Evolutionary conservation across 2,888 invertebrate species (phyloP).

Genomic region (Adineta ricciae): DNA sequence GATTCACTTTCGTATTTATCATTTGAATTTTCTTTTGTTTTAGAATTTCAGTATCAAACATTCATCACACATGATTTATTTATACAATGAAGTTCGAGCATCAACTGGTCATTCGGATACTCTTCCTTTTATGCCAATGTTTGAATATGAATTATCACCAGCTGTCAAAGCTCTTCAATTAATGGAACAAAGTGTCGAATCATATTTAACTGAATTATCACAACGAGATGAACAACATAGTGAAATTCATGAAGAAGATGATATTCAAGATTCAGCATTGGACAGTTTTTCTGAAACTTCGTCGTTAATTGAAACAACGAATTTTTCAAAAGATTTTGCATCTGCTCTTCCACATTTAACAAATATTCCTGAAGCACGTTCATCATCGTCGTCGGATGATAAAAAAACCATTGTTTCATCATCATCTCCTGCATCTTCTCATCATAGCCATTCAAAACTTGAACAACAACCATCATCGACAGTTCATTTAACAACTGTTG

Average conservation of each 20-base stretch:
- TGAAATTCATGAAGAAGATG: neutral
- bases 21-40: too few relatives aligned
- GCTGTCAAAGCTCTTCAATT: neutral
- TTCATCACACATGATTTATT: neutral
- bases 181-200: slow-evolving; percentile 3
- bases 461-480: neutral
- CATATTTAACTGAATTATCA: neutral
- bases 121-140: neutral
- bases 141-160: neutral
- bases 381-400: neutral
- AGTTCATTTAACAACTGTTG: neutral
- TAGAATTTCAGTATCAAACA: slow-evolving; percentile 3
- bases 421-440: neutral
- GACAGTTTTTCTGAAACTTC: neutral
- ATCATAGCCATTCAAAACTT: neutral
- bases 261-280: neutral
- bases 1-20: too few relatives aligned
- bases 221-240: neutral
- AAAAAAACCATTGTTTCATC: neutral
- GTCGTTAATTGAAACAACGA: neutral
- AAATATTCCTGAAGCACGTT: neutral
- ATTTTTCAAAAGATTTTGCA: neutral
- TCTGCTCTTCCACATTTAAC: neutral
- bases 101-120: neutral
- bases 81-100: neutral